Evolutionary conservation across 2,888 invertebrate species (phyloP), one percentile per base, ranked within the genome.

Genomic region (Drosophila picticornis): DNA sequence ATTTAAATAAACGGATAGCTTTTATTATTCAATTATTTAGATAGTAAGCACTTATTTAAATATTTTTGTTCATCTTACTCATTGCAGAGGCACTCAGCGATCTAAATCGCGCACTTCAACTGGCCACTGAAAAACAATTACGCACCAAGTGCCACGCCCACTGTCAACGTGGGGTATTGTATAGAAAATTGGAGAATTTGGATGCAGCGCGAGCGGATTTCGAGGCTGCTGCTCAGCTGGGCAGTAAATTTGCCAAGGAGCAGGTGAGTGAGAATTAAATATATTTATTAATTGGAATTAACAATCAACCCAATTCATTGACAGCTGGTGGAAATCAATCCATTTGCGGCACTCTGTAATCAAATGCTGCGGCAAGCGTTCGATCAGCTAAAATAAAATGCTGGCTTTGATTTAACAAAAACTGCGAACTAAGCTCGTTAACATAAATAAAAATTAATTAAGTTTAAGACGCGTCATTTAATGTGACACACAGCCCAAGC

Each of bases 261-360:
- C 97, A 96, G 94, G 96, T 96, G 93, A 90, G 60, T 36, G 22
- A 16, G 2, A 48, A 11, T 19, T 29, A 4, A 13, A 38, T 31
- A 1, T n/a, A 25, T 9, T 1, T 9, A 22, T 16, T 34, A 2
- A 46, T 3, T 5, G 10, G 1, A 27, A 22, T 27, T 32, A 29
- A n/a, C 11, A 27, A 22, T 27, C 13, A 19, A 43, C 1, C 22
- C 13, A 32, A 25, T 46, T 38, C 16, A 25, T 46, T 80, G 84
- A 2, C 72, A 97, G 95, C 94, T 98, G 60, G 96, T 98, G 5
- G 96, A 97, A 91, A 92, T 98, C 91, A 99, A 99, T 94, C 98
- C 99, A 0, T 99, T 98, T 92, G 98, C 99, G 5, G 98, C 98
- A 0, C 95, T 99, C 61, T 99, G 99, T 93, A 99, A 99, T 93